Evolutionary conservation across 2,113 vertebrate genomes (phyloP).

Genomic region (Variabilichromis moorii): DNA sequence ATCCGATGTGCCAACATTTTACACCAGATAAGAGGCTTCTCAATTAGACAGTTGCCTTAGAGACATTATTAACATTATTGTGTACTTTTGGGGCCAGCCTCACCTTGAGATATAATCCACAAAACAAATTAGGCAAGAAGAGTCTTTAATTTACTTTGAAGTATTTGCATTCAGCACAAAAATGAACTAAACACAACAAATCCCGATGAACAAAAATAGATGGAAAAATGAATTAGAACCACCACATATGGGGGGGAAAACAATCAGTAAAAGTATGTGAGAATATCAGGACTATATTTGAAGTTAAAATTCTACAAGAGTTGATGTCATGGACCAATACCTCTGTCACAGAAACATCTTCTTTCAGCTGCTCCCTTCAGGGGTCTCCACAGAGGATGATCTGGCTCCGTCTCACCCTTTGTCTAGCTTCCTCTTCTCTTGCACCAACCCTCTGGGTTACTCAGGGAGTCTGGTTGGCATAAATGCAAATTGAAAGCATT

Average conservation of each 20-base stretch:
- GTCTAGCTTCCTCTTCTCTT: neutral
- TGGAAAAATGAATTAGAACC: neutral
- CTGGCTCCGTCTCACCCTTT: neutral
- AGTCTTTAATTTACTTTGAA: neutral
- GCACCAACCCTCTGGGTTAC: neutral
- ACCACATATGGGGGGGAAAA: accelerated
- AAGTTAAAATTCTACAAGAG: neutral
- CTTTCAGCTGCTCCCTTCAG: neutral
- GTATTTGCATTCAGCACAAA: neutral
- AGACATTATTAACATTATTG: neutral
- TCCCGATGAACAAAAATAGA: no score
- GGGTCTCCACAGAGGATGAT: neutral
- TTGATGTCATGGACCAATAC: neutral
- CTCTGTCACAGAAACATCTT: neutral
- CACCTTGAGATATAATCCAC: neutral
- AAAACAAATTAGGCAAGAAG: neutral
- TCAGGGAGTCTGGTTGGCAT: neutral
- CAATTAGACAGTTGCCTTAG: neutral
- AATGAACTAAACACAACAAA: neutral
- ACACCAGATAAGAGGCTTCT: neutral
- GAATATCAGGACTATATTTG: neutral
- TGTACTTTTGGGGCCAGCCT: neutral
- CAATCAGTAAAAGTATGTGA: neutral
- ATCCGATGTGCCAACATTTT: neutral
- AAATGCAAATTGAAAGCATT: neutral